Base-by-base conservation (phyloP, 2,888 invertebrate genomes). In the Acanthosepion pharaonis region DNA sequence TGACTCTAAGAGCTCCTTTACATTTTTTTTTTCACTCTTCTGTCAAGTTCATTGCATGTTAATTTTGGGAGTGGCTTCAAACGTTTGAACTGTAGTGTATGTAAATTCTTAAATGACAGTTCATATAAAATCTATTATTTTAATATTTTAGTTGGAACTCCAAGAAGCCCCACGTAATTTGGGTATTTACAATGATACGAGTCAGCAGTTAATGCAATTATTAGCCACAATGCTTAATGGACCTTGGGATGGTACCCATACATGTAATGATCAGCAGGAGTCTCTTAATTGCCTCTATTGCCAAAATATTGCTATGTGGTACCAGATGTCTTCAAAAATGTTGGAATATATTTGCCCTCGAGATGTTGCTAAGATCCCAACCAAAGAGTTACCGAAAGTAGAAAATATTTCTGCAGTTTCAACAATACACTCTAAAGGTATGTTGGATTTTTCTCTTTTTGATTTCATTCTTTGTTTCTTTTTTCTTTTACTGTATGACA, bases 201-300 rank as follows among this genome's bases (percentile, higher is more conserved):
- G 98, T 96, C 98, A 98, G 97, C 97, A 97, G 94, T 98, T 98
- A 96, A 98, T 98, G 95, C 98, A 98, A 94, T 98, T 98, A 94
- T 97, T 99, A 96, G 98, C 98, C 96, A 98, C 98, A 95, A 98
- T 98, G 98, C 98, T 99, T 91, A 98, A 98, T 5, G 98, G 98
- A 11, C 98, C 98, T 48, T 98, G 98, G 98, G 98, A 98, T 95
- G 98, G 98, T 42, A 98, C 98, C 15, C 98, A 98, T 97, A 97
- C 97, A 5, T 98, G 98, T 96, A 97, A 97, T n/a, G 97, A 97
- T 96, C 96, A 98, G 96, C 97, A 97, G 96, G 97, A 97, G 91
- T 97, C 97, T 91, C 97, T 97, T 55, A 99, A 99, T 97, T 99
- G 99, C 97, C 98, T 98, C 94, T 99, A 98, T 97, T 99, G 99